Evolutionary conservation across 1,140 invertebrate genomes (phyloP).

Genomic region (Drosophila athabasca): DNA sequence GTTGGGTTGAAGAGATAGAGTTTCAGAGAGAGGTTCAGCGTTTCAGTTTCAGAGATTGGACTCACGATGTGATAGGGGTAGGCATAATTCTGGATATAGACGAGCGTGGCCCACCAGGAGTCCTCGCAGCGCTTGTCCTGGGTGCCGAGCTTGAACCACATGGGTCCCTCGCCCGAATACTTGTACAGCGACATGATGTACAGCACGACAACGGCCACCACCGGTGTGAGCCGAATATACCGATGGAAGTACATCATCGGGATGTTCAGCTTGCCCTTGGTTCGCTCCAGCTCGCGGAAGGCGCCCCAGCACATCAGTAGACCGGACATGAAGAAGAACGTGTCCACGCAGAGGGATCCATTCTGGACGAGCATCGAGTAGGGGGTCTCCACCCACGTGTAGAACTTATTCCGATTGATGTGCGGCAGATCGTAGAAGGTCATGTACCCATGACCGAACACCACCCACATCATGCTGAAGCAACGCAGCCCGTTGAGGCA

Average conservation of each 20-base stretch:
- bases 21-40: background rate
- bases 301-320: slow-evolving; percentile 88
- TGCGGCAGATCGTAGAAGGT: slow-evolving; percentile 69
- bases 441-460: slow-evolving; percentile 86
- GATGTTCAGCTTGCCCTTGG: slow-evolving; percentile 84
- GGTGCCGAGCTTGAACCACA: slow-evolving; percentile 84
- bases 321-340: slow-evolving; percentile 88
- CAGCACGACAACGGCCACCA: slow-evolving; percentile 85
- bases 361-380: slow-evolving; percentile 86
- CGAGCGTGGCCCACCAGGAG: slow-evolving; percentile 93
- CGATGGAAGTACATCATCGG: slow-evolving; percentile 85
- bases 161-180: slow-evolving; percentile 86
- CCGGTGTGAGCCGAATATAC: slow-evolving; percentile 86
- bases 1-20: no score
- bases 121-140: slow-evolving; percentile 88
- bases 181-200: slow-evolving; percentile 84
- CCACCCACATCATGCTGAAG: slow-evolving; percentile 89
- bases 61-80: slow-evolving; percentile 79
- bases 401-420: slow-evolving; percentile 67
- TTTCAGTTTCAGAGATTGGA: background rate
- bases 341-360: slow-evolving; percentile 88
- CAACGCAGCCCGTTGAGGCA: slow-evolving; percentile 86
- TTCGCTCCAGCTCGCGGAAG: slow-evolving; percentile 88
- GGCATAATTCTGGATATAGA: slow-evolving; percentile 94
- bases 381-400: slow-evolving; percentile 82